A percentile compares a stretch with the other conserved stretches of the same genome.
Conservation (phyloP, 2,797 vertebrate species). For the Oceanodroma leucorhoa region DNA sequence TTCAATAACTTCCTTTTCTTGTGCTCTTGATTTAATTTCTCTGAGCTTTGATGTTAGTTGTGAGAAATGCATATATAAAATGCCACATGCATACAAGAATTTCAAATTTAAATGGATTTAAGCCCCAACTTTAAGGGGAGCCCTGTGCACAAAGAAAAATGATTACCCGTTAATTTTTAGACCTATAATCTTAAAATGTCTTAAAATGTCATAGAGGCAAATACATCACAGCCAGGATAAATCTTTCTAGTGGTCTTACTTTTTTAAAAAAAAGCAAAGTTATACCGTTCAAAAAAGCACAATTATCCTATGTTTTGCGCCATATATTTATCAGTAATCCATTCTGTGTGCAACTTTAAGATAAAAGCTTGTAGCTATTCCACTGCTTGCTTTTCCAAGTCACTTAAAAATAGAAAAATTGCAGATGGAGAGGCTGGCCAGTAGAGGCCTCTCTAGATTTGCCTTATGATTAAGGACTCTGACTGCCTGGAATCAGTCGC, state of each 20-base stretch:
- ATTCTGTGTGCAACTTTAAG: slow-evolving; percentile 49
- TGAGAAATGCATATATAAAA: neutral
- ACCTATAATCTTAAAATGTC: slow-evolving; percentile 55
- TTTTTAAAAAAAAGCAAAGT: neutral
- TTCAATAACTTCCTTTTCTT: slow-evolving; percentile 17
- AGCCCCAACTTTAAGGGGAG: slow-evolving; percentile 25
- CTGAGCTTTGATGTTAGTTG: slow-evolving; percentile 9
- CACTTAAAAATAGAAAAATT: slow-evolving; percentile 19
- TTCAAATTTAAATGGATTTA: slow-evolving; percentile 35
- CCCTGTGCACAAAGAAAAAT: slow-evolving; percentile 1
- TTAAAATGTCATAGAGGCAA: slow-evolving; percentile 21
- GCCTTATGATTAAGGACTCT: slow-evolving; percentile 65
- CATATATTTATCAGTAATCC: slow-evolving; percentile 26
- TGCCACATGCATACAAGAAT: neutral
- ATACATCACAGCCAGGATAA: slow-evolving; percentile 33
- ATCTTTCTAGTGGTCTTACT: slow-evolving; percentile 41
- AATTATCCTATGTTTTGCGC: slow-evolving; percentile 23
- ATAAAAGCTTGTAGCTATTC: slow-evolving; percentile 41
- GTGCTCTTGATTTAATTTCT: slow-evolving; percentile 23
- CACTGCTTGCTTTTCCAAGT: neutral
- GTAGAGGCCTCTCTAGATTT: slow-evolving; percentile 98
- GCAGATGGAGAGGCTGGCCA: slow-evolving; percentile 75
- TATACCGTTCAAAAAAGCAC: slow-evolving; percentile 28
- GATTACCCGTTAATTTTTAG: slow-evolving; percentile 44
- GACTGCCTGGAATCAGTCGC: slow-evolving; percentile 42